A percentile compares a stretch with the other conserved stretches of the same genome.
Evolutionary conservation across 2,797 vertebrate genomes (phyloP).

Genomic region (Lophura swinhoii): DNA sequence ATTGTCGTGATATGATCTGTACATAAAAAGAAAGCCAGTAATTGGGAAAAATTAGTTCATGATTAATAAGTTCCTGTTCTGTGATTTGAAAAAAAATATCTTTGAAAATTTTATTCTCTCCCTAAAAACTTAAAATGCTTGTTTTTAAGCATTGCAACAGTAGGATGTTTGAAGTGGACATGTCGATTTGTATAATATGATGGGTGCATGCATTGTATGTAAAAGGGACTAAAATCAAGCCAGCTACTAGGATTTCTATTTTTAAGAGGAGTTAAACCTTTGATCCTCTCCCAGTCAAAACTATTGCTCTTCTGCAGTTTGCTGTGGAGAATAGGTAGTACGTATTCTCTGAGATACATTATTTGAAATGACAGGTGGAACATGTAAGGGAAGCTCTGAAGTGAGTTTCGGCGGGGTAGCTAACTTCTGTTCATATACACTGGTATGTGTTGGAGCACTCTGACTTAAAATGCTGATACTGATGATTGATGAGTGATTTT

Average conservation of each 20-base stretch:
- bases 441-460: not conserved
- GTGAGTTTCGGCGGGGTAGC: not conserved
- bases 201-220: not conserved
- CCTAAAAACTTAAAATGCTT: not conserved
- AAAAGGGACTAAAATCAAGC: not conserved
- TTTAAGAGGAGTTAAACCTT: not conserved
- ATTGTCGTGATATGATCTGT: not conserved
- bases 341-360: not conserved
- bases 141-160: not conserved
- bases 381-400: not conserved
- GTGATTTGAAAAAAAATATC: not conserved
- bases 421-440: not conserved
- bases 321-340: not conserved
- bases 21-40: slow-evolving; percentile 4
- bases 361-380: not conserved
- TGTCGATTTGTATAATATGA: not conserved
- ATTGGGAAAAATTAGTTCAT: not conserved
- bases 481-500: not conserved
- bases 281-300: not conserved
- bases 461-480: not conserved
- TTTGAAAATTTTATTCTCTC: not conserved
- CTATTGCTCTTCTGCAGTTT: not conserved
- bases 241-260: not conserved
- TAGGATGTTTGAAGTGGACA: not conserved
- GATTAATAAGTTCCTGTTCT: not conserved